These are phyloP conservation scores for Chaetodon trifascialis DNA, from an alignment of 2,113 vertebrate genomes.

Conservation along the genomic window DNA sequence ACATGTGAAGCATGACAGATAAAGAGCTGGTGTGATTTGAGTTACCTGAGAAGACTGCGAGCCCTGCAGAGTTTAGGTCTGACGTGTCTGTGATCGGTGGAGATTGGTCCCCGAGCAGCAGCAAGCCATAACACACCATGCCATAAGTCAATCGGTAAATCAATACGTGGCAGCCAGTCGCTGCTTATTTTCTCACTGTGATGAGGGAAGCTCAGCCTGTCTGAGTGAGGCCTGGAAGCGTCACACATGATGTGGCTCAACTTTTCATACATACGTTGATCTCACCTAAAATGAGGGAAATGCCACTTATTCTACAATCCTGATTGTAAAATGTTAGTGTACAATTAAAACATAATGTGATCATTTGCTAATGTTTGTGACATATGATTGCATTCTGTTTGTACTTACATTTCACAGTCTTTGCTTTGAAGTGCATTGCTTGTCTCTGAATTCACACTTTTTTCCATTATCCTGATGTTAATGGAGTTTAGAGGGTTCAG, in stretches of 20 bases:
- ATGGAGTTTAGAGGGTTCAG: too few relatives aligned
- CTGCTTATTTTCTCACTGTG: slow-evolving; percentile 49
- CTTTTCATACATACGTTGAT: background rate
- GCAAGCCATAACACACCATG: slow-evolving; percentile 37
- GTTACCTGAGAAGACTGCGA: slow-evolving; percentile 11
- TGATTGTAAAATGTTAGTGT: too few relatives aligned
- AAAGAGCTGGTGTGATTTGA: slow-evolving; percentile 8
- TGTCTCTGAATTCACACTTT: too few relatives aligned
- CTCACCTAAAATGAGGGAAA: background rate
- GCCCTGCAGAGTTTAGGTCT: slow-evolving; percentile 15
- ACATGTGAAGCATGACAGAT: slow-evolving; percentile 24
- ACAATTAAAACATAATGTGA: too few relatives aligned
- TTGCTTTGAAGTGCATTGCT: too few relatives aligned
- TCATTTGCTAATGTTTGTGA: too few relatives aligned
- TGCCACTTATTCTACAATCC: background rate
- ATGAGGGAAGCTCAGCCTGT: slow-evolving; percentile 31
- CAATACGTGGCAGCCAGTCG: slow-evolving; percentile 47
- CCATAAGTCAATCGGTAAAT: slow-evolving; percentile 59
- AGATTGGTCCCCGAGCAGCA: slow-evolving; percentile 43
- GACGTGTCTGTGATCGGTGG: slow-evolving; percentile 40
- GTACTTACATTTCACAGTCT: too few relatives aligned
- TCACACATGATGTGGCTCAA: slow-evolving; percentile 7
- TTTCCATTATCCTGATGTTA: too few relatives aligned
- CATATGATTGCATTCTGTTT: too few relatives aligned
- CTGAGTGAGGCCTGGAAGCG: background rate